Evolutionary conservation across 1,140 invertebrate species (phyloP).

Genomic region (Leptopilina boulardi): DNA sequence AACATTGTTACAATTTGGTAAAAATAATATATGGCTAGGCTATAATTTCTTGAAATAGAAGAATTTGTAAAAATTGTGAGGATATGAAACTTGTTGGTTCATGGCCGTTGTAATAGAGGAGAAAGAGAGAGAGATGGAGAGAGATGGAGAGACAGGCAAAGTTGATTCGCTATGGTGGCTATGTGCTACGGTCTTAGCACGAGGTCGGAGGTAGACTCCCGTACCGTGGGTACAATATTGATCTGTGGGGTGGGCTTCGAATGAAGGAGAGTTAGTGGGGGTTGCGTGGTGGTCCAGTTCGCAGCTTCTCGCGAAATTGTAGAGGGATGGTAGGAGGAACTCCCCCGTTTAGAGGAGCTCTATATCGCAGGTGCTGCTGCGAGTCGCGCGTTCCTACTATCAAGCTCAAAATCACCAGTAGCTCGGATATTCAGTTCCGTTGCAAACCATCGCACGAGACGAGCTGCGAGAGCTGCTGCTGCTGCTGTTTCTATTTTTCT

Average conservation of each 20-base stretch:
- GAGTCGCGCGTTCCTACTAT: conserved; percentile 53
- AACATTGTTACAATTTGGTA: too few species aligned
- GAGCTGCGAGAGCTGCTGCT: conserved; percentile 45
- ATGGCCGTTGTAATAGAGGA: conserved; percentile 9
- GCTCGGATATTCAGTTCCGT: conserved; percentile 61
- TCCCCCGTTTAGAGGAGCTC: conserved; percentile 52
- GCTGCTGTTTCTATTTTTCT: conserved; percentile 30
- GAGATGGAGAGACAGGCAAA: neutral
- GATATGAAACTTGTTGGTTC: neutral
- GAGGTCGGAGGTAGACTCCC: conserved; percentile 60
- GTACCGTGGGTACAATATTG: conserved; percentile 71
- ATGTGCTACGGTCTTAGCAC: conserved; percentile 50
- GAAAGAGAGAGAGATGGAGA: too few species aligned
- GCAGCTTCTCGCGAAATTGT: conserved; percentile 70
- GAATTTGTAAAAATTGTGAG: too few species aligned
- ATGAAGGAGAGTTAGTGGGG: conserved; percentile 57
- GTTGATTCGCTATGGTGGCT: conserved; percentile 18
- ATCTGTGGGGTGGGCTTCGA: conserved; percentile 72
- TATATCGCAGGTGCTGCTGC: conserved; percentile 61
- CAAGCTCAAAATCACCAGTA: conserved; percentile 43
- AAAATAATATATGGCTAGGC: too few species aligned
- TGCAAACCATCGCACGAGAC: conserved; percentile 59
- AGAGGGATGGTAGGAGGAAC: conserved; percentile 65
- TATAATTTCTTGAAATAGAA: neutral
- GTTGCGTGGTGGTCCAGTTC: conserved; percentile 73